Evolutionary conservation across 2,888 invertebrate genomes (phyloP), one percentile per base, ranked within the genome.

Genomic region (Chrysolina americana): DNA sequence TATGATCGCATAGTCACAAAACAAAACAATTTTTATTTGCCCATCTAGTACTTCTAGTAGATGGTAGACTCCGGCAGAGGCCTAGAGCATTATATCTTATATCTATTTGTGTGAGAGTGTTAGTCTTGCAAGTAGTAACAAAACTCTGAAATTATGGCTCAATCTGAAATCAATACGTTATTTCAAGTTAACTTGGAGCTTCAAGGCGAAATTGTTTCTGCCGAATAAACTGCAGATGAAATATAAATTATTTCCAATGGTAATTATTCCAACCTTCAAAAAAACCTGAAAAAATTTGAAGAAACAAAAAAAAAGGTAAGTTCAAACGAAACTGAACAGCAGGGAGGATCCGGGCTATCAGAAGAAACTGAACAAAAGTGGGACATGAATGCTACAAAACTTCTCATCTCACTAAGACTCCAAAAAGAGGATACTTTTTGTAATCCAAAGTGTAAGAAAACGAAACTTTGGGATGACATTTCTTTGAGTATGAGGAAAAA

Each of bases 361-460:
- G 36, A 8, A 47, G 47, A 47, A 47, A 15, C n/a, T 15, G 15
- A 47, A 47, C 2, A 47, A 47, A 47, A 47, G 47, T 47, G 47
- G 47, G 47, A 47, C 47, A 4, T 0, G 6, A 47, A 47, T 47
- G 47, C 47, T 47, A 6, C 47, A 47, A 47, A 47, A 47, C 47
- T 47, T 47, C 47, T 47, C n/a, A 47, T 47, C 47, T n/a, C n/a
- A n/a, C n/a, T n/a, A n/a, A n/a, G n/a, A n/a, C n/a, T 47, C 47
- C 47, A 47, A 47, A 47, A 47, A 47, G 47, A 47, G 47, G 47
- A 47, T 15, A 47, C 47, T 47, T 47, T 47, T n/a, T 47, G 47
- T 47, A 47, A 47, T 47, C 47, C 47, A 4, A 47, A 47, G 15
- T 47, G 47, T 15, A 47, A 47, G 15, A 47, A 47, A 47, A 47